Evolutionary conservation across 2,797 vertebrate genomes (phyloP), one percentile per base, ranked within the genome.

Genomic region (Moxostoma hubbsi): DNA sequence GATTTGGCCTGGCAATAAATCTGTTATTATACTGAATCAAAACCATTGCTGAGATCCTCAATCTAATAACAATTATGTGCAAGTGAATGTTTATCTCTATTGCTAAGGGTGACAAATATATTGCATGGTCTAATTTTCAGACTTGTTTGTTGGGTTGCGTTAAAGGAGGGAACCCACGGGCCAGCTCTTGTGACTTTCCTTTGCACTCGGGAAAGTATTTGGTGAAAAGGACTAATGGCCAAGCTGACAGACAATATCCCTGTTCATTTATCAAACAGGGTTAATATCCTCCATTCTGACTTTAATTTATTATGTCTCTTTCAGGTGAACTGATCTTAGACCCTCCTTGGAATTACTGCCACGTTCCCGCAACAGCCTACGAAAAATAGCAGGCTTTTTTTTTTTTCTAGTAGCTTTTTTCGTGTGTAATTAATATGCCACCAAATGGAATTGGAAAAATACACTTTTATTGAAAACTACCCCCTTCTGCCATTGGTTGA

Each of bases 241-340:
- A 77, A 88, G 83, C 87, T 88, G 90, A 86, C 87, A 84, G 82
- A 85, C 86, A 88, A 74, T 91, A 89, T 87, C 90, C 89, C 86
- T 86, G 82, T 86, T 91, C 91, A 94, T 95, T 92, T 90, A 93
- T 94, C 90, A 90, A 89, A 81, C 86, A 73, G 86, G 81, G 82
- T 92, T 89, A 87, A 87, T 85, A 88, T 88, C 81, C 88, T 87
- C 77, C 88, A 82, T 83, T 82, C 86, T 91, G 86, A 86, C 88
- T 87, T 91, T 86, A 92, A 93, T 89, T 88, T 90, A 84, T 90
- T 91, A 82, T 88, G 88, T 90, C 86, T 82, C 79, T 82, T 79
- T 81, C 81, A 82, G 78, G 59, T 68, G 71, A 81, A 54, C 75
- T 75, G 75, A 80, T 87, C 66, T 81, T 13, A 15, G 1, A 5